phyloP scores from a whole-genome alignment of 1,140 invertebrate species.

The Copidosoma floridanum region DNA sequence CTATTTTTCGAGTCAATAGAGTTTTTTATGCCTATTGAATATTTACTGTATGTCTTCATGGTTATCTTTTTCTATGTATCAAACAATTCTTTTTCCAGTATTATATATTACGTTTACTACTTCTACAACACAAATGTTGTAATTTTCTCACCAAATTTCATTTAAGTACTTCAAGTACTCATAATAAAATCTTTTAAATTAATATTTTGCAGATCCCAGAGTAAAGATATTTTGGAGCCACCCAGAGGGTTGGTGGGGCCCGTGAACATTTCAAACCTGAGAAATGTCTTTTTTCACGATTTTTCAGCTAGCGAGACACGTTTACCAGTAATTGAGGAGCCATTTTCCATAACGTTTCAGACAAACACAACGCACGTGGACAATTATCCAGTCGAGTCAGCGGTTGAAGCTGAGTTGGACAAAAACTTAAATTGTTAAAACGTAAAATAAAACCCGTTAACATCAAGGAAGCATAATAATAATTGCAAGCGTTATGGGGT shows the following conservation, averaged over 20 bases:
- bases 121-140: too few species aligned
- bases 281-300: conserved; percentile 50
- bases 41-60: too few species aligned
- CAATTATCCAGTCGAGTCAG: conserved; percentile 24
- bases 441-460: neutral
- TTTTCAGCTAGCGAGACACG: conserved; percentile 42
- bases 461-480: conserved; percentile 6
- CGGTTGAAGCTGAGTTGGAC: conserved; percentile 32
- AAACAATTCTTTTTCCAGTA: too few species aligned
- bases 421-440: conserved; percentile 35
- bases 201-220: conserved; percentile 35
- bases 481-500: conserved; percentile 15
- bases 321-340: conserved; percentile 49
- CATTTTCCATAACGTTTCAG: conserved; percentile 32
- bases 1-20: too few species aligned
- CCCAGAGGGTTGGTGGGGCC: too few species aligned
- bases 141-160: conserved; percentile 19
- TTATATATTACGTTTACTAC: too few species aligned
- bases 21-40: too few species aligned
- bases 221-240: too few species aligned
- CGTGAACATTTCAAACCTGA: conserved; percentile 46
- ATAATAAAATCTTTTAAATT: too few species aligned
- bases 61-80: too few species aligned
- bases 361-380: conserved; percentile 8
- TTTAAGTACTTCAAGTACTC: neutral